A percentile compares a stretch with the other conserved stretches of the same genome.
These are phyloP conservation scores for Drosophila colorata DNA, from an alignment of 2,888 invertebrate species.

Conservation along the genomic window DNA sequence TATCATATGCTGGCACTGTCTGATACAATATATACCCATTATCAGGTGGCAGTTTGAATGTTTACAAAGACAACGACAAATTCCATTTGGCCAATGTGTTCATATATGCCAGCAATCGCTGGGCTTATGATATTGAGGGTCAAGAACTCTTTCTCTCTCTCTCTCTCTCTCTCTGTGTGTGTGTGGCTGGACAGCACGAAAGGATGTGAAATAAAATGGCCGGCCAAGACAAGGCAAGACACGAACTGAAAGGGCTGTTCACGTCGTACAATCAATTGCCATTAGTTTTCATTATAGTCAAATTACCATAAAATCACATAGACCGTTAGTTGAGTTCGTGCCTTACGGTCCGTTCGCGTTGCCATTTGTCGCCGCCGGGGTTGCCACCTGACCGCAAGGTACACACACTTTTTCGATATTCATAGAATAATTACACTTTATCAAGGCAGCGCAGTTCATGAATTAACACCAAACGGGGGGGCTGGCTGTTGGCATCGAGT, in stretches of 20 bases:
- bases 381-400: constrained; percentile 36
- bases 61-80: constrained; percentile 19
- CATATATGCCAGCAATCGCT: constrained; percentile 11
- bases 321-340: constrained; percentile 59
- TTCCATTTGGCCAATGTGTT: constrained; percentile 32
- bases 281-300: constrained; percentile 79
- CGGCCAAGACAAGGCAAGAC: constrained; percentile 22
- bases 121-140: constrained; percentile 45
- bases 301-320: constrained; percentile 81
- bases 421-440: constrained; percentile 81
- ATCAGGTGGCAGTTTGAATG: constrained; percentile 61
- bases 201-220: neutral
- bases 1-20: neutral
- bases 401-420: constrained; percentile 76
- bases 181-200: neutral
- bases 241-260: constrained; percentile 46
- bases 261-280: constrained; percentile 81
- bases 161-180: neutral
- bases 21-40: constrained; percentile 57
- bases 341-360: constrained; percentile 43
- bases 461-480: constrained; percentile 63
- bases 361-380: constrained; percentile 54
- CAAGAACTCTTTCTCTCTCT: constrained; percentile 26
- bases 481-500: neutral
- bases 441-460: constrained; percentile 70